phyloP scores from a whole-genome alignment of 2,797 vertebrate genomes.

The Rallus crepitans region DNA sequence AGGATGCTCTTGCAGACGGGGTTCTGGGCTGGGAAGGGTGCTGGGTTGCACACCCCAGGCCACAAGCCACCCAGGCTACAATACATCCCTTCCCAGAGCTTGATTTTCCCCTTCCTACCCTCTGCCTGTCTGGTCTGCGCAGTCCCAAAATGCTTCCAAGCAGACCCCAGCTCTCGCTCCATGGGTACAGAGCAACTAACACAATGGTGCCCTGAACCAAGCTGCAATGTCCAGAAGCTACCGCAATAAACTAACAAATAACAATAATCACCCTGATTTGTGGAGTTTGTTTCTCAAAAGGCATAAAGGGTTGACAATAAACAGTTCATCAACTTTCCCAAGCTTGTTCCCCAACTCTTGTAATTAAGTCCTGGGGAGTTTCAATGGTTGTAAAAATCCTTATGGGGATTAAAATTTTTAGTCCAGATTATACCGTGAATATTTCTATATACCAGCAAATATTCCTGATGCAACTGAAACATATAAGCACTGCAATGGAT shows the following conservation, averaged over 20 bases:
- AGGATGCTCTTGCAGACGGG: not conserved
- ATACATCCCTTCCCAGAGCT: not conserved
- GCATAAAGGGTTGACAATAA: slow-evolving; percentile 45
- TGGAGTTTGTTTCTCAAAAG: not conserved
- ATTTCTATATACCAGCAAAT: slow-evolving; percentile 34
- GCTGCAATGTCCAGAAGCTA: slow-evolving; percentile 27
- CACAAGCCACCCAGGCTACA: not conserved
- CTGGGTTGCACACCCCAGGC: not conserved
- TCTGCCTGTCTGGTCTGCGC: not conserved
- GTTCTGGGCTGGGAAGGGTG: not conserved
- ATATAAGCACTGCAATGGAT: not conserved
- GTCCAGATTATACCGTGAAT: not conserved
- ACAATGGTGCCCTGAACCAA: slow-evolving; percentile 1
- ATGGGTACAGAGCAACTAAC: not conserved
- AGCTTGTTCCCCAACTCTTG: slow-evolving; percentile 24
- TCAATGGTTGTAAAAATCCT: slow-evolving; percentile 9
- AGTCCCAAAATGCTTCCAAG: not conserved
- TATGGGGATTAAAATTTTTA: slow-evolving; percentile 12
- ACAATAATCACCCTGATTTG: slow-evolving; percentile 35
- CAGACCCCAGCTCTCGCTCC: not conserved
- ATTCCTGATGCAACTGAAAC: slow-evolving; percentile 29
- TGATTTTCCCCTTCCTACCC: not conserved
- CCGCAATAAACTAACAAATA: slow-evolving; percentile 24
- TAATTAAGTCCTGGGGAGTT: slow-evolving; percentile 33
- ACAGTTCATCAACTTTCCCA: slow-evolving; percentile 37